A percentile compares a stretch with the other conserved stretches of the same genome.
Conservation (phyloP, 2,888 invertebrate genomes). For the Agriopis aurantiaria region DNA sequence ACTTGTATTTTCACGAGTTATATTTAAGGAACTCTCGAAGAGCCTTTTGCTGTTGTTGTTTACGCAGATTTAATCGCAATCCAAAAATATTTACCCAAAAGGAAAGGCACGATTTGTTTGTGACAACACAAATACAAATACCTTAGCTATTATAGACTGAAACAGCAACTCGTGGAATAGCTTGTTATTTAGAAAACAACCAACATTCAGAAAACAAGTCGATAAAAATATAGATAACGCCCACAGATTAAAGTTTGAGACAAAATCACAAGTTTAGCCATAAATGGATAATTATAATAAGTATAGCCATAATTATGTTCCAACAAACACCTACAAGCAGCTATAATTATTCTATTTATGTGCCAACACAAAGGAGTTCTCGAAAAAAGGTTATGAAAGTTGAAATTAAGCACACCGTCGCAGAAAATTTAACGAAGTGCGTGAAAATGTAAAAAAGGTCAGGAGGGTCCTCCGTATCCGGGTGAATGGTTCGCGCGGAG, state of each 20-base stretch:
- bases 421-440: conserved; percentile 47
- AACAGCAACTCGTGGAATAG: neutral
- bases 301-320: neutral
- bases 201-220: conserved; percentile 20
- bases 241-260: conserved; percentile 8
- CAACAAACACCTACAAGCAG: conserved; percentile 10
- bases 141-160: neutral
- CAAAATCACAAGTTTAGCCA: conserved; percentile 7
- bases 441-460: conserved; percentile 49
- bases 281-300: conserved; percentile 17
- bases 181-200: conserved; percentile 8
- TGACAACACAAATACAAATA: neutral
- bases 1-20: neutral
- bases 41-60: too few species aligned
- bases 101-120: neutral
- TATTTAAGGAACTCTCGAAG: too few species aligned
- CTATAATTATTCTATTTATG: too few species aligned
- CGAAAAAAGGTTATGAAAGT: conserved; percentile 23
- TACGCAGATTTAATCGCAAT: too few species aligned
- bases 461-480: conserved; percentile 32
- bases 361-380: neutral
- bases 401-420: conserved; percentile 35
- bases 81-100: too few species aligned
- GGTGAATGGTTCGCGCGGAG: conserved; percentile 46
- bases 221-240: conserved; percentile 11